Evolutionary conservation across 2,888 invertebrate genomes (phyloP), one percentile per base, ranked within the genome.

Genomic region (Caradrina clavipalpis): DNA sequence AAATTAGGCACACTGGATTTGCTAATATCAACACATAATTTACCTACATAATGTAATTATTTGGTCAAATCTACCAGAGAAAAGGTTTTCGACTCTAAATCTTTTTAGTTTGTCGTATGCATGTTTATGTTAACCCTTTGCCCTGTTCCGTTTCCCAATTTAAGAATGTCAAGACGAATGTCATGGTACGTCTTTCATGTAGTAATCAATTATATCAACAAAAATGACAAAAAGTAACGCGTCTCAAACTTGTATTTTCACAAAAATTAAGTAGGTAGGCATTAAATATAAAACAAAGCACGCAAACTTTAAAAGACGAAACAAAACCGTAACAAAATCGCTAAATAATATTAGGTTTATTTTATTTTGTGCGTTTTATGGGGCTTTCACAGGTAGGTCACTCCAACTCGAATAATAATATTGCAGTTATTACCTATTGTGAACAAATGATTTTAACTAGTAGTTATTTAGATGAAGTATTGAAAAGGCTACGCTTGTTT

Each of bases 151-250:
- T 50, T 56, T 63, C 13, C 26, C 42, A 57, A 57, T 58, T 47
- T 19, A 26, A 35, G 21, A 60, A 66, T 13, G 60, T 55, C 53
- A 73, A 49, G 21, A 39, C 2, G 21, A 56, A 60, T 8, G 59
- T 65, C 51, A 58, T 51, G 1, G 26, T 26, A n/a, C 26, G 26
- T 26, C 22, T 45, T 45, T 50, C 22, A 45, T 42, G 42, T 11
- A 22, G 17, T 47, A 59, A 66, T 58, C 68, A 74, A 76, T 39
- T 1, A 35, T 39, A 39, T 39, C 73, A 73, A 73, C 69, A 73
- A 77, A 81, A 75, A 85, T 83, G 82, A 59, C 65, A 78, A 76
- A 75, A 77, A 67, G 61, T 72, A 69, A 53, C 35, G 10, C 53
- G 35, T 31, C 54, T 53, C 54, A 60, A 55, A 64, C 39, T 10